phyloP scores from a whole-genome alignment of 2,888 invertebrate genomes.

The Hoplodrina ambigua region DNA sequence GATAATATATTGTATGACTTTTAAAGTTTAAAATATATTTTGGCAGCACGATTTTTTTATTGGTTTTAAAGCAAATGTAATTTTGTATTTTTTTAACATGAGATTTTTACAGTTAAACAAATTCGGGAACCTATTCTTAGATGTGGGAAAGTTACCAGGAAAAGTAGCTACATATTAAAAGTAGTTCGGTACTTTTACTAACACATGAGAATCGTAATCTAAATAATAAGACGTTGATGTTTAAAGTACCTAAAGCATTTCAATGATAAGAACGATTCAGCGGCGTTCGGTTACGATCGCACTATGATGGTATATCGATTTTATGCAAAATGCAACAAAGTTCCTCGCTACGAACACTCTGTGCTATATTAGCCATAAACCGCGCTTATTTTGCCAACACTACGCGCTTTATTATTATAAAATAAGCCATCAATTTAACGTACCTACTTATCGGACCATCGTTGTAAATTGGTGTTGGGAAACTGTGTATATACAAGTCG shows the following conservation, averaged over 20 bases:
- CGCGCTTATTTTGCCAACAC: constrained; percentile 76
- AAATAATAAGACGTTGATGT: constrained; percentile 7
- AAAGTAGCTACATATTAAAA: too few species aligned
- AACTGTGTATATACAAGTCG: constrained; percentile 50
- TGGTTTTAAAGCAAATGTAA: too few species aligned
- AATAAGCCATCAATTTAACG: constrained; percentile 79
- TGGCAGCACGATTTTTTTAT: background rate
- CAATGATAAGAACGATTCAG: constrained; percentile 54
- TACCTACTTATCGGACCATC: constrained; percentile 71
- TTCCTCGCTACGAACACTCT: constrained; percentile 74
- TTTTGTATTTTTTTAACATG: too few species aligned
- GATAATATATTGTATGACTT: constrained; percentile 18
- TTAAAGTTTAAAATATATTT: constrained; percentile 3
- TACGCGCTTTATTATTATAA: constrained; percentile 74
- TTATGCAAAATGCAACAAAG: constrained; percentile 87
- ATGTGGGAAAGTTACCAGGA: too few species aligned
- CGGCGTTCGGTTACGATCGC: constrained; percentile 65
- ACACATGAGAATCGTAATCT: background rate
- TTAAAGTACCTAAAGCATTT: constrained; percentile 21
- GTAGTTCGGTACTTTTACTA: too few species aligned
- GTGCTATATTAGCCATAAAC: constrained; percentile 80
- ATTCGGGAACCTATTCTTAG: too few species aligned
- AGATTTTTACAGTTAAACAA: too few species aligned
- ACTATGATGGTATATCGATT: constrained; percentile 81
- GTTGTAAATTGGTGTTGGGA: constrained; percentile 66